A percentile compares a stretch with the other conserved stretches of the same genome.
Evolutionary conservation across 2,797 vertebrate species (phyloP).

Genomic region (Novumbra hubbsi): DNA sequence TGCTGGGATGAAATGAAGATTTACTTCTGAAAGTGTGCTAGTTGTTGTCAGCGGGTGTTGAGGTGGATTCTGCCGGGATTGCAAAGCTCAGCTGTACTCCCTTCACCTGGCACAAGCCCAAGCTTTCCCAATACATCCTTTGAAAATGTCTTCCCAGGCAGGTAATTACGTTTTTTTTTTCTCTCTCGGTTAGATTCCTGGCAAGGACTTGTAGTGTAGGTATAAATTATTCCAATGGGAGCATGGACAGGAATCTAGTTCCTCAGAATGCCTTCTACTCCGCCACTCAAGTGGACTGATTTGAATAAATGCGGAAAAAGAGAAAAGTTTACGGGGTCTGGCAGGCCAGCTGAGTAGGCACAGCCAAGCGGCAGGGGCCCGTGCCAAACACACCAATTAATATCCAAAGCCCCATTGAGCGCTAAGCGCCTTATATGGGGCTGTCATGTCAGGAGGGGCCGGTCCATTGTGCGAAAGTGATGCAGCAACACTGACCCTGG

Average conservation of each 20-base stretch:
- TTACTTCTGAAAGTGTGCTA: neutral
- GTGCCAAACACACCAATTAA: constrained; percentile 33
- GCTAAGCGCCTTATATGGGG: neutral
- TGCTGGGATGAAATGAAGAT: neutral
- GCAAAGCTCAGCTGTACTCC: constrained; percentile 38
- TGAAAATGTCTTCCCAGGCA: constrained; percentile 50
- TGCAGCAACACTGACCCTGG: neutral
- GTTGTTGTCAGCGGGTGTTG: neutral
- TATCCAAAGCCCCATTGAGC: constrained; percentile 19
- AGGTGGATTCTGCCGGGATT: neutral
- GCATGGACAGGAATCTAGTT: constrained; percentile 48
- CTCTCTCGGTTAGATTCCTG: constrained; percentile 32
- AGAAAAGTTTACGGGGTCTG: constrained; percentile 27
- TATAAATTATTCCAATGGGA: constrained; percentile 52
- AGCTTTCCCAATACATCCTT: constrained; percentile 49
- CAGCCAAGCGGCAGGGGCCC: constrained; percentile 19
- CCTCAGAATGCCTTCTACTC: constrained; percentile 47
- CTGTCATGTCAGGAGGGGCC: constrained; percentile 2
- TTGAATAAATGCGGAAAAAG: constrained; percentile 13
- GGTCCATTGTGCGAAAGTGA: constrained; percentile 5
- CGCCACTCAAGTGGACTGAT: constrained; percentile 39
- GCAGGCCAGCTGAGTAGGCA: constrained; percentile 28
- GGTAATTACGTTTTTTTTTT: constrained; percentile 52
- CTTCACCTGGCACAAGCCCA: constrained; percentile 29
- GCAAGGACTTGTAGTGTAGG: constrained; percentile 31